A percentile compares a stretch with the other conserved stretches of the same genome.
Conservation (phyloP, 2,797 vertebrate genomes). For the Austrolebias charrua region DNA sequence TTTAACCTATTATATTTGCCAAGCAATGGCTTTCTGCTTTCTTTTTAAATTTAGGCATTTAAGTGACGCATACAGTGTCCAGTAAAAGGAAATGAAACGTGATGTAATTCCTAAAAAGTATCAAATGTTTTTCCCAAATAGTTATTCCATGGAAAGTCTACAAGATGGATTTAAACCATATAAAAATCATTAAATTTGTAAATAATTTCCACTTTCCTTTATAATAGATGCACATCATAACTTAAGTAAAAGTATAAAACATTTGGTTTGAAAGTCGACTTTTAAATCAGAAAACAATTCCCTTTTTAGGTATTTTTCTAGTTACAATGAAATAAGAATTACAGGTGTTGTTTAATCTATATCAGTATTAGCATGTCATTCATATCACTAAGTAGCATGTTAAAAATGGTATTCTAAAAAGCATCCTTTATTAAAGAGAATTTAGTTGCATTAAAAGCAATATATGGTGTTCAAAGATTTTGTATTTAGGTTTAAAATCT, state of each 20-base stretch:
- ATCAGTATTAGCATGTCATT: too few relatives aligned
- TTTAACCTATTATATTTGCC: slow-evolving; percentile 4
- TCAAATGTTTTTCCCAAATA: background rate
- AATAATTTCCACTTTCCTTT: background rate
- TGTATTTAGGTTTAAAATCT: too few relatives aligned
- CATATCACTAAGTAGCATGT: too few relatives aligned
- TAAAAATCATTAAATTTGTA: background rate
- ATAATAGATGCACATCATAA: background rate
- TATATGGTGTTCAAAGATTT: too few relatives aligned
- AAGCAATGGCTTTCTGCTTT: slow-evolving; percentile 6
- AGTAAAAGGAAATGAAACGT: background rate
- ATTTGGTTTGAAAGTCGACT: background rate
- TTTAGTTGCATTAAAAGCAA: too few relatives aligned
- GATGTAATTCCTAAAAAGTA: background rate
- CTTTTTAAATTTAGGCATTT: slow-evolving; percentile 14
- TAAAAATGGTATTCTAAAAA: too few relatives aligned
- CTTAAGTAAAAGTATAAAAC: background rate
- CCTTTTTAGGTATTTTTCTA: background rate
- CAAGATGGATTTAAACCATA: too few relatives aligned
- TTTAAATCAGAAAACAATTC: background rate
- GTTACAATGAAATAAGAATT: too few relatives aligned
- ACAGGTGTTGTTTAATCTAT: too few relatives aligned
- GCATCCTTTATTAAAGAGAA: too few relatives aligned
- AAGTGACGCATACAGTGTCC: background rate
- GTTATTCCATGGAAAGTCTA: too few relatives aligned